Base-by-base conservation (phyloP, 2,888 invertebrate genomes). In the Tenthredo scrophulariae region DNA sequence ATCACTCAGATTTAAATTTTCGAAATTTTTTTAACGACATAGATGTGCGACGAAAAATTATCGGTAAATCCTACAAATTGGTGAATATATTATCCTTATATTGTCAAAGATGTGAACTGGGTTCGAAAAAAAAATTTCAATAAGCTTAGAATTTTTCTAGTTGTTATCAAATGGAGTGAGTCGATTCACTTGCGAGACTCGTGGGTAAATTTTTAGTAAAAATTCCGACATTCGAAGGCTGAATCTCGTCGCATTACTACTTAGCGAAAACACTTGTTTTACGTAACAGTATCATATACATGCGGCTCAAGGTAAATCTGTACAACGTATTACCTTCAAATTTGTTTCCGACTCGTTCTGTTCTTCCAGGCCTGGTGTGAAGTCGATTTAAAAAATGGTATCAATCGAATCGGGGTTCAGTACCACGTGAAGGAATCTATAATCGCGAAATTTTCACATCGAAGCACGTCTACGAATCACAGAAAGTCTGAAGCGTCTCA, bases 241-340 rank as follows among this genome's bases (percentile, higher is more conserved):
- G 43, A 74, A 74, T 43, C 0, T 74, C n/a, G 29, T 77, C 29
- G 40, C 7, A 75, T 22, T 15, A 50, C 3, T 75, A 43, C 13
- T 50, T 46, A 22, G 15, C 75, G 75, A 15, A 46, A 54, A 77
- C 29, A 77, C 18, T 77, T 50, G 18, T 1, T 33, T 77, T 77
- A 77, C 77, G 77, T 77, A 54, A 54, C 18, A 15, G 46, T 75
- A 26, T 50, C 7, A 29, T 29, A 29, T 29, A 29, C 2, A 29
- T 75, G 50, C 18, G 75, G 22, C 18, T 50, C 50, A 75, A 75
- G 75, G 75, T 75, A 77, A 77, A 54, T 77, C 77, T 50, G 77
- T 26, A n/a, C 1, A 50, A 6, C 15, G 54, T 77, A 50, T 77
- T 29, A 54, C 77, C 50, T 77, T 77, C 77, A 54, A 26, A 9